Conservation (phyloP, 2,113 vertebrate species). For the Meleagris gallopavo region DNA sequence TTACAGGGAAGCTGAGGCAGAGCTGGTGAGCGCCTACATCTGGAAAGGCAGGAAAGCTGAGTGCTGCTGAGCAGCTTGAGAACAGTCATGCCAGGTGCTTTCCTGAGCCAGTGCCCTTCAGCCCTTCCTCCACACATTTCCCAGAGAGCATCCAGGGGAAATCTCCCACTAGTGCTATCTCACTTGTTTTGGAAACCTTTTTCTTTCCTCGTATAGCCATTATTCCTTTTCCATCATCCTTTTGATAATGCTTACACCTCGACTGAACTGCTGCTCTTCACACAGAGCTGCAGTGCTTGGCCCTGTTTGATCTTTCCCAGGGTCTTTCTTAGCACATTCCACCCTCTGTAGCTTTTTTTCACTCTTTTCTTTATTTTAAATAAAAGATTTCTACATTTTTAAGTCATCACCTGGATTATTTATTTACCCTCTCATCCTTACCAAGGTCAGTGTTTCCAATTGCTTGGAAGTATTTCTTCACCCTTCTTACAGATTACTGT, state of each 20-base stretch:
- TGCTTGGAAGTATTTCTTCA: neutral
- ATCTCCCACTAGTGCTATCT: neutral
- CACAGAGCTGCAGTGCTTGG: neutral
- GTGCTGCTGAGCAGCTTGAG: neutral
- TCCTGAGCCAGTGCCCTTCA: neutral
- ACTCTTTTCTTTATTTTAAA: neutral
- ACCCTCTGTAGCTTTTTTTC: conserved; percentile 5
- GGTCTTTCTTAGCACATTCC: neutral
- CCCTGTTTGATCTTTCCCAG: conserved; percentile 27
- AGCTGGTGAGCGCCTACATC: fast-evolving
- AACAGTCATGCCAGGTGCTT: fast-evolving
- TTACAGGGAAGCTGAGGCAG: neutral
- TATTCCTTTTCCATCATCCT: neutral
- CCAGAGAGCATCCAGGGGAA: neutral
- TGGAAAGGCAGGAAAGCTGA: neutral
- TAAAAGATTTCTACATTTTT: neutral
- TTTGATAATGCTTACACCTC: neutral
- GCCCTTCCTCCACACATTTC: neutral
- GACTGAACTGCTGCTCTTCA: neutral
- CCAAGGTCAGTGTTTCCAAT: neutral
- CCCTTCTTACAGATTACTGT: neutral
- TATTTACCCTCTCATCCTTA: conserved; percentile 10
- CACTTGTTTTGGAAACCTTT: neutral
- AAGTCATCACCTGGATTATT: neutral
- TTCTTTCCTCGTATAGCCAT: neutral